Evolutionary conservation across 2,113 vertebrate species (phyloP).

Genomic region (Chamaetylas fuelleborni): DNA sequence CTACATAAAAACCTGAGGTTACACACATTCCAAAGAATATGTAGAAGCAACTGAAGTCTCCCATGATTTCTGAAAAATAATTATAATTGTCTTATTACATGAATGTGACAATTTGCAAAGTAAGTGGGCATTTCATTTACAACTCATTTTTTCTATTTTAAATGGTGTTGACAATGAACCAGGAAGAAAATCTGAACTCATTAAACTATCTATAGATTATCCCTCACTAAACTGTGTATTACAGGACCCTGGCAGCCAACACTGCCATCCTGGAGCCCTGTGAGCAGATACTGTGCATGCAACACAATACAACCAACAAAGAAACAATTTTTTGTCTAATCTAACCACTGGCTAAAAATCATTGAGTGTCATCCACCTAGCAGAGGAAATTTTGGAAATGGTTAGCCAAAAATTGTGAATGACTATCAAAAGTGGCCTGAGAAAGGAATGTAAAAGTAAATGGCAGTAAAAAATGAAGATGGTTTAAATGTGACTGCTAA

Average conservation of each 20-base stretch:
- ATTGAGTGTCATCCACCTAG: neutral
- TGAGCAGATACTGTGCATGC: fast-evolving
- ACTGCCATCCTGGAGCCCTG: neutral
- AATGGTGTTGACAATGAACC: neutral
- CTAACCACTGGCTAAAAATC: neutral
- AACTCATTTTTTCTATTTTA: neutral
- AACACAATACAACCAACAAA: neutral
- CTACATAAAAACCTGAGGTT: neutral
- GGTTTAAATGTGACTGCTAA: neutral
- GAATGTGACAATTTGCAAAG: neutral
- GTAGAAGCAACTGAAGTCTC: neutral
- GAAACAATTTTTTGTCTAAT: neutral
- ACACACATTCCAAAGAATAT: neutral
- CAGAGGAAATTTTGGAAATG: neutral
- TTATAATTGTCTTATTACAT: neutral
- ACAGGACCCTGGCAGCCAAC: neutral
- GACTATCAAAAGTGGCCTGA: neutral
- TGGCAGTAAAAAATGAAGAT: neutral
- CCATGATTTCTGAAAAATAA: neutral
- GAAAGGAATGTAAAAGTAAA: neutral
- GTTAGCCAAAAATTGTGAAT: neutral
- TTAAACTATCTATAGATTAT: neutral
- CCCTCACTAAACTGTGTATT: neutral
- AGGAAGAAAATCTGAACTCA: neutral
- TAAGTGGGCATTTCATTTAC: neutral